phyloP scores from a whole-genome alignment of 2,113 vertebrate genomes.

The Crocuta crocuta region DNA sequence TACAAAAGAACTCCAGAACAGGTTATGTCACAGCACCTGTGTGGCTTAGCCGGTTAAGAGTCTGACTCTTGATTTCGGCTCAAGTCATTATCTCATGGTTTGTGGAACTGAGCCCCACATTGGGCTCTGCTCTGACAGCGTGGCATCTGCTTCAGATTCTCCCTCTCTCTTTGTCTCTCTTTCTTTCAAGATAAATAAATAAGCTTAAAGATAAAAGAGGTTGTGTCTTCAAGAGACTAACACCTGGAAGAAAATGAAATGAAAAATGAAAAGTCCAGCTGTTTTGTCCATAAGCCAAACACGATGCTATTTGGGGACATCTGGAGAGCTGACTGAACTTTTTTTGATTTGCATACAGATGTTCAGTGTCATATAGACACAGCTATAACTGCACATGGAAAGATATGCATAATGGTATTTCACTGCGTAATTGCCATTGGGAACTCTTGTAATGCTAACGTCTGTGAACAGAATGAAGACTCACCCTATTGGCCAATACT shows the following conservation, averaged over 20 bases:
- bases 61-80: too few species aligned
- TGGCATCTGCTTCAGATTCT: too few species aligned
- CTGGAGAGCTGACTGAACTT: conserved; percentile 62
- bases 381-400: conserved; percentile 39
- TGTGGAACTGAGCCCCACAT: too few species aligned
- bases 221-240: background rate
- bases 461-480: conserved; percentile 43
- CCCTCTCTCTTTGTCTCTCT: too few species aligned
- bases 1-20: conserved; percentile 43
- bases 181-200: too few species aligned
- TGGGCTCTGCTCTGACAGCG: too few species aligned
- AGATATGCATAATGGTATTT: conserved; percentile 51
- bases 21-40: background rate
- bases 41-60: too few species aligned
- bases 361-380: conserved; percentile 36
- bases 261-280: conserved; percentile 61
- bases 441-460: conserved; percentile 65
- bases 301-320: conserved; percentile 42
- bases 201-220: background rate
- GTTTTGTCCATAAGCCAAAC: conserved; percentile 53
- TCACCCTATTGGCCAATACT: conserved; percentile 39
- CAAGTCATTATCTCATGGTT: too few species aligned
- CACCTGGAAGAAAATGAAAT: conserved; percentile 54
- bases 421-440: conserved; percentile 38
- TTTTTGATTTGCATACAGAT: conserved; percentile 65